phyloP scores from a whole-genome alignment of 2,888 invertebrate species.

The Paralinhomoeus sp. region DNA sequence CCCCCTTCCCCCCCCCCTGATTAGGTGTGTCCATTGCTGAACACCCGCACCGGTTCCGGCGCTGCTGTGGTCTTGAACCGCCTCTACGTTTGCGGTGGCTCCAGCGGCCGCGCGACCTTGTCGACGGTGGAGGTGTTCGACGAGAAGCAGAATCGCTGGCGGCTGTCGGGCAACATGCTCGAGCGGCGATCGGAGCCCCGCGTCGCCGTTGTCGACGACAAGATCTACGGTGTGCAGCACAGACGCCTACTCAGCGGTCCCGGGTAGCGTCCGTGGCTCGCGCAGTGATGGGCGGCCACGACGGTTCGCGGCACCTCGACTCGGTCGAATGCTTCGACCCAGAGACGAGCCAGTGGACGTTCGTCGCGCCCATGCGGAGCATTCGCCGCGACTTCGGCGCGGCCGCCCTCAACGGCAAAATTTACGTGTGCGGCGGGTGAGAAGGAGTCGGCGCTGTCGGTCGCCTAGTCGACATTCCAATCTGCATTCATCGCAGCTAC shows the following conservation, averaged over 20 bases:
- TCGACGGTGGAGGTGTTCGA: constrained; percentile 46
- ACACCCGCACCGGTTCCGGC: constrained; percentile 6
- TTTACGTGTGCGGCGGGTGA: constrained; percentile 54
- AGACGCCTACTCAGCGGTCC: too few relatives aligned
- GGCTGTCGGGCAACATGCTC: constrained; percentile 26
- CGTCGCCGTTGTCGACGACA: constrained; percentile 28
- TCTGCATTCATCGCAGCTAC: too few relatives aligned
- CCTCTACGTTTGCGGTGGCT: constrained; percentile 19
- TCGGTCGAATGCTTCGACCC: too few relatives aligned
- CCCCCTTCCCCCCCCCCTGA: too few relatives aligned
- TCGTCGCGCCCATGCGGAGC: constrained; percentile 52
- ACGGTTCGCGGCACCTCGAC: constrained; percentile 57
- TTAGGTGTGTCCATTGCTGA: too few relatives aligned
- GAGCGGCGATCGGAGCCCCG: constrained; percentile 31
- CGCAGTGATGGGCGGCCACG: constrained; percentile 49
- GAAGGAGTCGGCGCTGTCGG: too few relatives aligned
- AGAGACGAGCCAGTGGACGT: constrained; percentile 45
- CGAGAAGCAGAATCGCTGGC: constrained; percentile 19
- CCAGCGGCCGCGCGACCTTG: constrained; percentile 57
- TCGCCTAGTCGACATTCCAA: too few relatives aligned
- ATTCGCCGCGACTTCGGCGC: constrained; percentile 60
- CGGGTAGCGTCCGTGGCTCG: too few relatives aligned
- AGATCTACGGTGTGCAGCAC: constrained; percentile 28
- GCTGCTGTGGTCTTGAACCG: constrained; percentile 9
- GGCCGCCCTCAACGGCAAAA: constrained; percentile 51